A percentile compares a stretch with the other conserved stretches of the same genome.
Conservation (phyloP, 2,113 vertebrate genomes). For the Anolis carolinensis region DNA sequence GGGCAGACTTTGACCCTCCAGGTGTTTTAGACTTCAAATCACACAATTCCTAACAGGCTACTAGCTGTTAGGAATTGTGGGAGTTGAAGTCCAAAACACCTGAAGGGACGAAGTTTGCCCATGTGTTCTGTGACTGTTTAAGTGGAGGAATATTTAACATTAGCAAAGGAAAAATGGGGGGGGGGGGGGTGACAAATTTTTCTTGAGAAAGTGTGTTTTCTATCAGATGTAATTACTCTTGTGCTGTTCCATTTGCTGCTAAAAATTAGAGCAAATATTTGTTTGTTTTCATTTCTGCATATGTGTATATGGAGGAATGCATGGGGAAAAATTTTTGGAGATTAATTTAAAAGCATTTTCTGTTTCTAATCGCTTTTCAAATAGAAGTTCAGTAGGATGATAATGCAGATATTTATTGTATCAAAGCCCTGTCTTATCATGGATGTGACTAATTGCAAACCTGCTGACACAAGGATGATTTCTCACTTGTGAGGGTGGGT, state of each 20-base stretch:
- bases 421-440: too few species aligned
- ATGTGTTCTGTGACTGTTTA: too few species aligned
- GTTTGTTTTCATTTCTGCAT: neutral
- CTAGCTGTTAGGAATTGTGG: too few species aligned
- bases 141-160: neutral
- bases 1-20: too few species aligned
- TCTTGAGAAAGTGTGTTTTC: neutral
- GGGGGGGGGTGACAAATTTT: too few species aligned
- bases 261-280: neutral
- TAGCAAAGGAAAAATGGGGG: neutral
- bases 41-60: too few species aligned
- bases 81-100: too few species aligned
- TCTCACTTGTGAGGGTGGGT: neutral
- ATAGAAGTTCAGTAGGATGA: neutral
- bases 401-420: neutral
- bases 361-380: neutral
- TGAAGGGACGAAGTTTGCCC: too few species aligned
- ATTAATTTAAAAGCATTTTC: too few species aligned
- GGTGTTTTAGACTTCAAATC: too few species aligned
- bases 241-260: neutral
- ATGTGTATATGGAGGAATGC: neutral
- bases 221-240: neutral
- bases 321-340: too few species aligned
- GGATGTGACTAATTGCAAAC: too few species aligned
- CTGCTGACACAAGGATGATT: neutral